Conservation (phyloP, 2,888 invertebrate species). For the Rhodophaea formosa region DNA sequence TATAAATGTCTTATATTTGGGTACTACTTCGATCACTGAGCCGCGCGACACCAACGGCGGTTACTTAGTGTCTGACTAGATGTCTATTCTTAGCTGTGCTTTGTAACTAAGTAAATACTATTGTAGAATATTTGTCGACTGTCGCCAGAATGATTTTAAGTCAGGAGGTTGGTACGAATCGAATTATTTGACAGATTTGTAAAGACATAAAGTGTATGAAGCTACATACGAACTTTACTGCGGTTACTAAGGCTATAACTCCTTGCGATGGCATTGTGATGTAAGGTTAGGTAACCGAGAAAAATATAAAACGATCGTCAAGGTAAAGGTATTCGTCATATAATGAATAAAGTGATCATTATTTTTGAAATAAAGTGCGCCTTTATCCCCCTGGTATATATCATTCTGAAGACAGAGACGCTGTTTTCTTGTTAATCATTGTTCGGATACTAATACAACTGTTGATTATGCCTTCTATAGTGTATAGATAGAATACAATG, state of each 20-base stretch:
- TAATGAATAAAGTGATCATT: no score
- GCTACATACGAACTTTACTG: no score
- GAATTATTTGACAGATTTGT: not conserved
- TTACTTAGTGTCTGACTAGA: conserved; percentile 62
- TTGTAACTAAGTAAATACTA: conserved; percentile 42
- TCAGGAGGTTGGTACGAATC: not conserved
- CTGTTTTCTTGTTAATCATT: conserved; percentile 60
- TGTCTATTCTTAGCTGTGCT: conserved; percentile 67
- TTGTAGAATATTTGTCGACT: conserved; percentile 40
- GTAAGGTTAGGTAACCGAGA: not conserved
- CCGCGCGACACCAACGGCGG: conserved; percentile 55
- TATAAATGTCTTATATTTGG: conserved; percentile 73
- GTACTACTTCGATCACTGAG: conserved; percentile 77
- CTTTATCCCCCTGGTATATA: not conserved
- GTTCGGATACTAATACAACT: conserved; percentile 55
- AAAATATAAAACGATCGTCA: not conserved
- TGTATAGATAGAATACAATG: conserved; percentile 27
- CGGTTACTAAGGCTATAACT: no score
- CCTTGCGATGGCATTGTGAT: not conserved
- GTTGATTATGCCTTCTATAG: conserved; percentile 61
- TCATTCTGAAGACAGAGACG: conserved; percentile 31
- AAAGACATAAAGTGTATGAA: not conserved
- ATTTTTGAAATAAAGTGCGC: not conserved
- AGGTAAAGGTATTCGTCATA: no score
- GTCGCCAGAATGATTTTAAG: conserved; percentile 25